These are phyloP conservation scores for Pygoscelis adeliae DNA, from an alignment of 2,113 vertebrate species.

Conservation along the genomic window DNA sequence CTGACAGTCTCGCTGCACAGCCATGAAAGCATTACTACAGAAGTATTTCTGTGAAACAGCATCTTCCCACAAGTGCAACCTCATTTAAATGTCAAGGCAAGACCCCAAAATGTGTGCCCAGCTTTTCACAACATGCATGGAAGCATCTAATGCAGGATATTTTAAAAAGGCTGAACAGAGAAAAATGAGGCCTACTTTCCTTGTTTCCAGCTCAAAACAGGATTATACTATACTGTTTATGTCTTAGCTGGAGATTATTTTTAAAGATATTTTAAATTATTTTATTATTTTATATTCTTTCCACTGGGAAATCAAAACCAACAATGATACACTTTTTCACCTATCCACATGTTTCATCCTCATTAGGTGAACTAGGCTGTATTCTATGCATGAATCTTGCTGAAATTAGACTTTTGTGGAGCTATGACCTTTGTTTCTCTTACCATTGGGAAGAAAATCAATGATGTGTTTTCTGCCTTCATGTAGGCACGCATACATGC, in stretches of 20 bases:
- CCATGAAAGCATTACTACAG: not conserved
- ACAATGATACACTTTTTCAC: conserved; percentile 34
- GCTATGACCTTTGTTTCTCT: conserved; percentile 46
- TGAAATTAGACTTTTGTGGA: conserved; percentile 55
- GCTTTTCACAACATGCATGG: not conserved
- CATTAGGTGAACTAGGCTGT: conserved; percentile 23
- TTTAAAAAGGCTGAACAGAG: not conserved
- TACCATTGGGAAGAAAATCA: conserved; percentile 51
- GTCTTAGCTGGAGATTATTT: conserved; percentile 60
- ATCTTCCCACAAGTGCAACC: not conserved
- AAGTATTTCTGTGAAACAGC: not conserved
- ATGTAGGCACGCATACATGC: not conserved
- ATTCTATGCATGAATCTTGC: conserved; percentile 28
- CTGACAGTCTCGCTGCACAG: not conserved
- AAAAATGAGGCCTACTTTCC: not conserved
- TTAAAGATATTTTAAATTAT: conserved; percentile 60
- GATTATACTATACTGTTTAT: conserved; percentile 59
- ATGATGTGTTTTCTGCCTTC: conserved; percentile 30
- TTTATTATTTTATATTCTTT: conserved; percentile 64
- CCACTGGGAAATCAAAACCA: conserved; percentile 41
- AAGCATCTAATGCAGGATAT: not conserved
- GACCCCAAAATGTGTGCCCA: not conserved
- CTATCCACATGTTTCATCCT: conserved; percentile 4
- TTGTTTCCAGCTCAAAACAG: conserved; percentile 65
- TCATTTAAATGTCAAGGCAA: not conserved